Evolutionary conservation across 2,888 invertebrate genomes (phyloP).

Genomic region (Ceriagrion tenellum): DNA sequence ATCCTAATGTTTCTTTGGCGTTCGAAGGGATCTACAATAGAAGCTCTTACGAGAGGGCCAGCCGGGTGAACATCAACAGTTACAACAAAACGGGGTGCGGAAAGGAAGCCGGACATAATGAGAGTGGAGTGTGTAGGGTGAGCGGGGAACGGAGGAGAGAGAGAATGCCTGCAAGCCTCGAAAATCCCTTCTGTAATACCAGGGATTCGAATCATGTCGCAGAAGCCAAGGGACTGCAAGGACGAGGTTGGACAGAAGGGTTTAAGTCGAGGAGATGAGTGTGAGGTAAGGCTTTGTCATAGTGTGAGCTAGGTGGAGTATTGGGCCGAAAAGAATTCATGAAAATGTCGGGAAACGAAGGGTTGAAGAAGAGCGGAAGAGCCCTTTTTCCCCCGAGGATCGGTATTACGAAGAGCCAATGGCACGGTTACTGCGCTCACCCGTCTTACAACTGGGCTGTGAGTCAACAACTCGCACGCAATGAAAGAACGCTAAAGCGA

Average conservation of each 20-base stretch:
- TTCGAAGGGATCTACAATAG: not conserved
- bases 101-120: constrained; percentile 55
- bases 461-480: no score
- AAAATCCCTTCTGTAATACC: constrained; percentile 65
- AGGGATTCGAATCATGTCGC: constrained; percentile 65
- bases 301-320: not conserved
- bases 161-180: constrained; percentile 17
- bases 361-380: not conserved
- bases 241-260: constrained; percentile 48
- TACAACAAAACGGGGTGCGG: constrained; percentile 35
- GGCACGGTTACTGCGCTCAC: not conserved
- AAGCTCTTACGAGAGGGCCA: constrained; percentile 34
- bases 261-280: constrained; percentile 12
- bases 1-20: not conserved
- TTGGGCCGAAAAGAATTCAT: not conserved
- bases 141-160: not conserved
- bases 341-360: not conserved
- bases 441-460: no score
- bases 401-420: not conserved
- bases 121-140: not conserved
- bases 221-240: constrained; percentile 66
- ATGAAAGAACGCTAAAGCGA: no score
- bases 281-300: constrained; percentile 26
- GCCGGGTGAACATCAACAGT: constrained; percentile 60
- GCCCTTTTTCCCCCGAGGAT: not conserved